phyloP scores from a whole-genome alignment of 2,797 vertebrate species.

The Megaceryle alcyon region DNA sequence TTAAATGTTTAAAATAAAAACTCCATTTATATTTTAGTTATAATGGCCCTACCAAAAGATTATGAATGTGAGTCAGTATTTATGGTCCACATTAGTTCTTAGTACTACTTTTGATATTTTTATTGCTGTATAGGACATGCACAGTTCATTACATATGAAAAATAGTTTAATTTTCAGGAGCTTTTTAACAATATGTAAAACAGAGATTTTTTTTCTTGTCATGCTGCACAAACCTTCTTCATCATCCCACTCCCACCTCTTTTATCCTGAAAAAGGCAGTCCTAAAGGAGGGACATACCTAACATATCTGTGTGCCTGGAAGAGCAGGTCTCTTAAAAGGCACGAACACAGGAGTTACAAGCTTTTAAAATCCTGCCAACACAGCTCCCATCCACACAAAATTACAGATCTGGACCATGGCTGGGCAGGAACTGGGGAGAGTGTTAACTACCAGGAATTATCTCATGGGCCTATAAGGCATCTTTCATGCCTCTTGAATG shows the following conservation, averaged over 20 bases:
- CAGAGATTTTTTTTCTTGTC: slow-evolving; percentile 14
- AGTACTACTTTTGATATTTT: slow-evolving; percentile 68
- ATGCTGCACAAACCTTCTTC: neutral
- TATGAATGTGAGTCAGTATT: slow-evolving; percentile 63
- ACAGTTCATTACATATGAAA: slow-evolving; percentile 68
- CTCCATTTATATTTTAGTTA: slow-evolving; percentile 70
- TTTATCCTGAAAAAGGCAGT: neutral
- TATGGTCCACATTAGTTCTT: slow-evolving; percentile 56
- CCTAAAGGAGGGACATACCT: neutral
- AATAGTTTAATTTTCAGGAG: slow-evolving; percentile 65
- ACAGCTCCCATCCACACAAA: neutral
- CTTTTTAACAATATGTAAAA: slow-evolving; percentile 27
- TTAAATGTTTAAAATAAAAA: slow-evolving; percentile 76
- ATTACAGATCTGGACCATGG: neutral
- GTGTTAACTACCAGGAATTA: neutral
- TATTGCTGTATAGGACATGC: slow-evolving; percentile 26
- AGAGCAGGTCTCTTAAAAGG: neutral
- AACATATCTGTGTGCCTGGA: neutral
- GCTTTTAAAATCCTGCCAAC: neutral
- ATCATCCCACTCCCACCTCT: neutral
- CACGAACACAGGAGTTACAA: accelerated
- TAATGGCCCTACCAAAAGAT: slow-evolving; percentile 61
- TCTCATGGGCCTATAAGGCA: neutral
- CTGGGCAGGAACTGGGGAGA: neutral
- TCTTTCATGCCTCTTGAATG: neutral